Evolutionary conservation across 2,113 vertebrate species (phyloP), one percentile per base, ranked within the genome.

Genomic region (Rhea americana): DNA sequence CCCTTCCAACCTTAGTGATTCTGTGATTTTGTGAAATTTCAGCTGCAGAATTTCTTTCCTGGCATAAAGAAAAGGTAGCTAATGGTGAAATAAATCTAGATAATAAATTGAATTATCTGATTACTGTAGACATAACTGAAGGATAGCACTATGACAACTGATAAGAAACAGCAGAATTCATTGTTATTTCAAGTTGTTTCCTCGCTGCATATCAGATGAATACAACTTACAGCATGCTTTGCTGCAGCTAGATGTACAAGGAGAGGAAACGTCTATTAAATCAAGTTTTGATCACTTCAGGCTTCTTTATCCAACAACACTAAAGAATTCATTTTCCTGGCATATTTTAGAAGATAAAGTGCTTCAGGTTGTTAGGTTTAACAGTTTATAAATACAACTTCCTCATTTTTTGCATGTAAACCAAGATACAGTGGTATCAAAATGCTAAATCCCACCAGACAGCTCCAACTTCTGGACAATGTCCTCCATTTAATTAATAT

Each of bases 381-480:
- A 67, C 1, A 14, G 9, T 47, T 86, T 15, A 13, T 20, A 86
- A 53, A 43, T 62, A 56, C 30, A 84, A 41, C 37, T 39, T 25
- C 11, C 13, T 35, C 5, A 17, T 14, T 78, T 77, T 61, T 28
- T 25, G 55, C 28, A 71, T 0, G 1, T 1, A 82, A 24, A 5
- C 5, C 15, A 71, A 51, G 19, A 26, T 8, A 73, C 17, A 73
- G 21, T 0, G 0, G 9, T 11, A 59, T 9, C 58, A 63, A 67
- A 90, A 82, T 3, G 5, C 10, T 11, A 45, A 51, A 48, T 15
- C 22, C 25, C 2, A 30, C 21, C 5, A 35, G 37, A 15, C 11
- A 43, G 28, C 9, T 39, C 19, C 14, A 39, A 17, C 26, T 76
- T 87, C 24, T 25, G 11, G 58, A 61, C 51, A 0, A 62, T 7